Evolutionary conservation across 2,113 vertebrate species (phyloP).

Genomic region (Solenodon paradoxus): DNA sequence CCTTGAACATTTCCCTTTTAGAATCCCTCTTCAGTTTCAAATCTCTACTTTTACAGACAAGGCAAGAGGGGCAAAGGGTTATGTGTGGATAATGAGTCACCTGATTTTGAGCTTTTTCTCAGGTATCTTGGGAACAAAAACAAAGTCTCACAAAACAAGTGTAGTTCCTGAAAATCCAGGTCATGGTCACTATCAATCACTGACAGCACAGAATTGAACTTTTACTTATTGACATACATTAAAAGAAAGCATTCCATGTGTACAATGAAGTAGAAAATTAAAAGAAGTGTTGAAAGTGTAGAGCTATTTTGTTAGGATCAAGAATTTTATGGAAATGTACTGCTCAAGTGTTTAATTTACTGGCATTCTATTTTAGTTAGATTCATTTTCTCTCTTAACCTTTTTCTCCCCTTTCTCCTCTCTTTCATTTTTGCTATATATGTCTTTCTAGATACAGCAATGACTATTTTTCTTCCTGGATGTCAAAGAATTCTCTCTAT

Average conservation of each 20-base stretch:
- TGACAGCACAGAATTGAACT: conserved; percentile 19
- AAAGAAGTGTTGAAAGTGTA: not conserved
- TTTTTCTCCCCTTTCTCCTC: not conserved
- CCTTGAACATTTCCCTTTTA: too few species aligned
- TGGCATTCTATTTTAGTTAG: conserved; percentile 8
- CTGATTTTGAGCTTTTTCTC: too few species aligned
- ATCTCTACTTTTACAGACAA: too few species aligned
- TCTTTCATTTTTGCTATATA: not conserved
- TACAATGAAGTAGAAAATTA: not conserved
- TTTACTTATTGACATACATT: not conserved
- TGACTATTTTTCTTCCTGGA: conserved; percentile 17
- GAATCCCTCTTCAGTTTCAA: too few species aligned
- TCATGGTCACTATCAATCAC: too few species aligned
- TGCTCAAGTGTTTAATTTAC: not conserved
- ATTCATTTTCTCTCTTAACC: not conserved
- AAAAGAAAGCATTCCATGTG: conserved; percentile 1
- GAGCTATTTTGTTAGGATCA: not conserved
- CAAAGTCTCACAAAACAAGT: too few species aligned
- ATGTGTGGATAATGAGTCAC: too few species aligned
- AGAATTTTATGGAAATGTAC: not conserved
- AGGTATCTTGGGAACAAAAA: too few species aligned
- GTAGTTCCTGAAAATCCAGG: too few species aligned
- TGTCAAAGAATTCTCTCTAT: conserved; percentile 18
- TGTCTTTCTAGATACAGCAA: not conserved
- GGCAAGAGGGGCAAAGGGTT: too few species aligned